Base-by-base conservation (phyloP, 2,113 vertebrate genomes). In the Sisor rabdophorus region DNA sequence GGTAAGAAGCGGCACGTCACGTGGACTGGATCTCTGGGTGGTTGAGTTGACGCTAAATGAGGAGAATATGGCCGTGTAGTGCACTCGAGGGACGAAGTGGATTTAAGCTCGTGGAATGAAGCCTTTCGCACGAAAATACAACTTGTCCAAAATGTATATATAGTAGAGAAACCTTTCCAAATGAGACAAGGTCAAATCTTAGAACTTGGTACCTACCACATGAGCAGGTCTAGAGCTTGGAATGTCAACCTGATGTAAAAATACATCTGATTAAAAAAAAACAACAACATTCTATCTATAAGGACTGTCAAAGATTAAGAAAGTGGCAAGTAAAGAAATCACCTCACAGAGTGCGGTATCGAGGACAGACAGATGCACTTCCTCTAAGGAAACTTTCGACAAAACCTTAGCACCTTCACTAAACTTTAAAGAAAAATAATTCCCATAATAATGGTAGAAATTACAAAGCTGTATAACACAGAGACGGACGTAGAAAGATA, bases 261-360 rank as follows among this genome's bases (percentile, higher is more conserved):
- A 50, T 26, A 52, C 65, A 52, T 6, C 2, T 8, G 26, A 48
- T 17, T 1, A 67, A 44, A 67, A 15, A 2, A 36, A n/a, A n/a
- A n/a, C n/a, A n/a, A n/a, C n/a, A n/a, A n/a, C n/a, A n/a, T n/a
- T 20, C 4, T 0, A 3, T 36, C 9, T 40, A 11, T 15, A 47
- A 16, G 9, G 64, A 68, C 16, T 32, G 26, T 5, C 15, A 22
- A 71, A 50, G n/a, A 50, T 53, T 30, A 55, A 58, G 36, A 44
- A 81, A 11, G 36, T 15, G 40, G 15, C 10, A 10, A 44, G 19
- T 32, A 48, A 24, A 59, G 32, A n/a, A 4, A 20, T 83, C 83
- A 86, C 85, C 86, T 86, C 77, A 20, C 79, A 19, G 11, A 81
- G 65, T n/a, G 83, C 81, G 32, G 81, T 87, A 58, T 86, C 53